A percentile compares a stretch with the other conserved stretches of the same genome.
These are phyloP conservation scores for Asarcornis scutulata DNA, from an alignment of 2,113 vertebrate genomes.

Conservation along the genomic window DNA sequence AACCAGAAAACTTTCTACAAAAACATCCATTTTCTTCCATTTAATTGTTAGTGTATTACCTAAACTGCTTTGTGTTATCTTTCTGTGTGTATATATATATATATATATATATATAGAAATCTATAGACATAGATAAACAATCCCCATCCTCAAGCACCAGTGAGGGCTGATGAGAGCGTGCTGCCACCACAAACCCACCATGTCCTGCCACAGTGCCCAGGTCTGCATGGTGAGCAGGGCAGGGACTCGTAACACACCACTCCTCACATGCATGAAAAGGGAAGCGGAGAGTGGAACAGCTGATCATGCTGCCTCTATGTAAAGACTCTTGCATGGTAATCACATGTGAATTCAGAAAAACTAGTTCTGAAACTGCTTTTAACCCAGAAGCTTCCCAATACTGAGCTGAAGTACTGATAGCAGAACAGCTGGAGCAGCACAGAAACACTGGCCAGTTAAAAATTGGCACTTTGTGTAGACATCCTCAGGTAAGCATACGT, in stretches of 20 bases:
- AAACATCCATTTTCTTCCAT: not conserved
- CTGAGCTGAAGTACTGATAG: not conserved
- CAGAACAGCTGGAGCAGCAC: not conserved
- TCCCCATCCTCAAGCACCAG: not conserved
- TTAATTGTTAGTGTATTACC: not conserved
- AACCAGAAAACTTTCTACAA: not conserved
- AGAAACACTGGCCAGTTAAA: not conserved
- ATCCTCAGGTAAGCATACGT: no score
- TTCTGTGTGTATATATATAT: no score
- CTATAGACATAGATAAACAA: not conserved
- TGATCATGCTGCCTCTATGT: not conserved
- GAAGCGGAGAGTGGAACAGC: not conserved
- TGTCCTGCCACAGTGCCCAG: no score
- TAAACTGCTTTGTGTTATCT: not conserved
- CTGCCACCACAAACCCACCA: no score
- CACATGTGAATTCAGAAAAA: not conserved
- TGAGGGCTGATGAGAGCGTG: not conserved
- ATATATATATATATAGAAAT: no score
- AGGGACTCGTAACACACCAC: not conserved
- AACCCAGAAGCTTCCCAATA: no score
- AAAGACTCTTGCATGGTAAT: not conserved
- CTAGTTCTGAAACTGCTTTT: not conserved
- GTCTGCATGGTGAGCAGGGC: not conserved
- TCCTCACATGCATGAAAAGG: not conserved
- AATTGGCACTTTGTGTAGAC: not conserved